Evolutionary conservation across 2,797 vertebrate genomes (phyloP), one percentile per base, ranked within the genome.

Genomic region (Podarcis lilfordi): DNA sequence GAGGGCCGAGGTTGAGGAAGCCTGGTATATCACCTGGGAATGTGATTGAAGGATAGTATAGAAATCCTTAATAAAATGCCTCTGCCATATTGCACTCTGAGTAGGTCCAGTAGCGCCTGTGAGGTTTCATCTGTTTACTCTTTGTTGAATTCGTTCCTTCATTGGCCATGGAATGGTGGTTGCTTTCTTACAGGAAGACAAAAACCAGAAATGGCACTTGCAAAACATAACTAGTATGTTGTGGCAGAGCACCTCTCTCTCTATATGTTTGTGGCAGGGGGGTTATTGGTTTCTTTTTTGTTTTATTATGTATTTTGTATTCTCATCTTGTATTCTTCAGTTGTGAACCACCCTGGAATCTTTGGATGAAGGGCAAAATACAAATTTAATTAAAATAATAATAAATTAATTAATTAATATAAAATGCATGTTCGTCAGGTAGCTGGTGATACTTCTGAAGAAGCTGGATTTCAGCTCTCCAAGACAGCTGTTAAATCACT

Each of bases 401-500:
- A 45, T 45, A 10, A 43, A 8, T 8, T 8, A 43, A 32, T 32
- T 8, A 43, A 8, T 8, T 8, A 45, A 50, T 50, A 50, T 40
- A 76, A 68, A 64, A 19, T 74, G 45, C 82, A 8, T 32, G 19
- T 25, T 6, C 1, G 29, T 43, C 61, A 69, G 69, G 83, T 82
- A 72, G 72, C 81, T 66, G 5, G 77, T 80, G 86, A 86, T 69
- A 87, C 83, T 87, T 91, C 82, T 91, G 91, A 90, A 89, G 92
- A 91, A 92, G 92, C 86, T 45, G 71, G 74, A 86, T 32, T 55
- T 55, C 64, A 80, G 85, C 75, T 40, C 4, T 15, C 6, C 13
- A 90, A 85, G 85, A 92, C 27, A 82, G 10, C 91, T 94, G 89
- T 66, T 94, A 93, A 95, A 95, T 94, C 0, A 0, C 85, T 94